Base-by-base conservation (phyloP, 2,797 vertebrate species). In the Coregonus suidteri region DNA sequence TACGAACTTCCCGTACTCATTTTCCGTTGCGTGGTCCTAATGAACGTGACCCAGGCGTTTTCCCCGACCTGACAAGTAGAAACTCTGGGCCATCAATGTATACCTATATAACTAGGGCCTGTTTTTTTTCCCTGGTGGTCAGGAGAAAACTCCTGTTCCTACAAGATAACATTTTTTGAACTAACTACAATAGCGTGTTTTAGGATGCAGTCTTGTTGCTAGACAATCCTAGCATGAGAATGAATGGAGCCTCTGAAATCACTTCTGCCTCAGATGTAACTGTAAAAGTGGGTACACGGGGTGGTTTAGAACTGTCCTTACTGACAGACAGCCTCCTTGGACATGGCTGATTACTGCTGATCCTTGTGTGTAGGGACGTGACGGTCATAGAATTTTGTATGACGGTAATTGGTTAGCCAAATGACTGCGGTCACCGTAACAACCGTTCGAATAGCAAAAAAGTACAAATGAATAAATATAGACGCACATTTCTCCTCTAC, bases 341-440 rank as follows among this genome's bases (percentile, higher is more conserved):
- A 31, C 65, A 3, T 16, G 67, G 74, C 59, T 70, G 67, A 47
- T 84, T 87, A 84, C 80, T 84, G 81, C 81, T 77, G 73, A 35
- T 25, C 65, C 20, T 30, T 64, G 16, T 13, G 59, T 64, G 41
- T 9, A 47, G 41, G 41, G 41, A 2, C 11, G 41, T 47, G 41
- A 47, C 2, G 41, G 41, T 47, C 41, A 41, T 41, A 7, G 41
- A 9, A 9, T 7, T 41, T 41, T 41, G 41, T 9, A 41, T 6
- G 1, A 41, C 7, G 41, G 41, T 2, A 41, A 9, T 9, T 41
- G 7, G 41, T 41, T 7, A 47, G 41, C 9, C 41, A 11, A 47
- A 47, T 47, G 41, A 47, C 41, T 47, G 41, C 9, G 9, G 41
- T 47, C 41, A 11, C 41, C 41, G 2, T 11, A 47, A 47, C 2